Evolutionary conservation across 2,113 vertebrate species (phyloP).

Genomic region (Barbus barbus): DNA sequence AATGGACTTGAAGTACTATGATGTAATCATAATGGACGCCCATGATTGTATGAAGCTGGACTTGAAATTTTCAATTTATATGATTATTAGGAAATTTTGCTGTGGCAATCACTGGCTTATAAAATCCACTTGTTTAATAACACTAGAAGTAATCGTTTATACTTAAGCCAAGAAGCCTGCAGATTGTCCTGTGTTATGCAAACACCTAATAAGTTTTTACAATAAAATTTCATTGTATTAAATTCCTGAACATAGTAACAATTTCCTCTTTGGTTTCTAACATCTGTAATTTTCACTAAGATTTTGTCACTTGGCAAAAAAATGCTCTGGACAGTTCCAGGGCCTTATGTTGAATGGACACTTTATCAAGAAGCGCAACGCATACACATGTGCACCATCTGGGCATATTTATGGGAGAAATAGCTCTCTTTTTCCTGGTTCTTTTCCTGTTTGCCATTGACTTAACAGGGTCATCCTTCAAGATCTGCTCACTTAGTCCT

Average conservation of each 20-base stretch:
- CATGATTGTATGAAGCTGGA: too few relatives aligned
- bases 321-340: constrained; percentile 21
- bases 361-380: constrained; percentile 48
- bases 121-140: constrained; percentile 26
- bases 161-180: not conserved
- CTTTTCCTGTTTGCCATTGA: constrained; percentile 53
- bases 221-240: constrained; percentile 40
- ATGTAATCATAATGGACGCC: not conserved
- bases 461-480: constrained; percentile 38
- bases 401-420: constrained; percentile 55
- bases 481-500: constrained; percentile 29
- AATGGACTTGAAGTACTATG: not conserved
- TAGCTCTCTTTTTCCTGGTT: constrained; percentile 45
- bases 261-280: constrained; percentile 48
- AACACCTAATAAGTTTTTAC: constrained; percentile 52
- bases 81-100: not conserved
- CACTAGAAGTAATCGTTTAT: not conserved
- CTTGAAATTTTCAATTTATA: constrained; percentile 3
- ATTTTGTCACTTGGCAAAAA: constrained; percentile 45
- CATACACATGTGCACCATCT: constrained; percentile 64
- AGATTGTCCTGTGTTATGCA: not conserved
- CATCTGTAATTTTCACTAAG: constrained; percentile 64
- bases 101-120: not conserved
- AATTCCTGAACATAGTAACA: constrained; percentile 41
- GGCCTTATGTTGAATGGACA: constrained; percentile 52